Evolutionary conservation across 1,140 invertebrate genomes (phyloP), one percentile per base, ranked within the genome.

Genomic region (Habropoda laboriosa): DNA sequence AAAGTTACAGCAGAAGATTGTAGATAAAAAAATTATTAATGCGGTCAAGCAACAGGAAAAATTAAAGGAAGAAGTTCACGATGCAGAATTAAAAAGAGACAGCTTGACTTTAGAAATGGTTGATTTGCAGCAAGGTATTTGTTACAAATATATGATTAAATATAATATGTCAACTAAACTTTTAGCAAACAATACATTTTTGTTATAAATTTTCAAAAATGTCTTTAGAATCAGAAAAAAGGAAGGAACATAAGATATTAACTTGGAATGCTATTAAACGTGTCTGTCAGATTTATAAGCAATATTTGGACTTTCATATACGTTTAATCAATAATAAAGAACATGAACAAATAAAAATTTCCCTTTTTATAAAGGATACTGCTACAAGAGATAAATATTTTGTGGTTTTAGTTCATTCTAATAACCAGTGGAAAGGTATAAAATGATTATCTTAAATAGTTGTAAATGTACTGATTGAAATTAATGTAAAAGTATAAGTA

Each of bases 211-310:
- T 3, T 58, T 6, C 5, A 16, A 24, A 12, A 16, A 73, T 55
- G 40, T 66, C 81, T 83, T 7, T 42, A 90, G 90, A 90, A 47
- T 24, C 78, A n/a, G 72, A 88, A 40, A 79, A 85, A 32, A 79
- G 61, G 0, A 89, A 74, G 63, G 67, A 70, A 13, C 10, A 85
- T 0, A 89, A 86, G 61, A 16, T 77, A 60, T 64, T 40, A 24
- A 74, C 85, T 30, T 92, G 89, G 88, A 72, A 85, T 35, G 87
- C 90, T 10, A 42, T 92, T 35, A 91, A 90, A 40, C 90, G 73
- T 68, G 90, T 88, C 0, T 89, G 74, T 18, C 61, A 32, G 0
- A n/a, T 79, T 5, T 93, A 90, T 42, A 93, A 92, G 80, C 63
- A 85, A 5, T 71, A 89, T 70, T 83, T 93, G 10, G 80, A 92